phyloP scores from a whole-genome alignment of 2,888 invertebrate species.

The Microctonus hyperodae region DNA sequence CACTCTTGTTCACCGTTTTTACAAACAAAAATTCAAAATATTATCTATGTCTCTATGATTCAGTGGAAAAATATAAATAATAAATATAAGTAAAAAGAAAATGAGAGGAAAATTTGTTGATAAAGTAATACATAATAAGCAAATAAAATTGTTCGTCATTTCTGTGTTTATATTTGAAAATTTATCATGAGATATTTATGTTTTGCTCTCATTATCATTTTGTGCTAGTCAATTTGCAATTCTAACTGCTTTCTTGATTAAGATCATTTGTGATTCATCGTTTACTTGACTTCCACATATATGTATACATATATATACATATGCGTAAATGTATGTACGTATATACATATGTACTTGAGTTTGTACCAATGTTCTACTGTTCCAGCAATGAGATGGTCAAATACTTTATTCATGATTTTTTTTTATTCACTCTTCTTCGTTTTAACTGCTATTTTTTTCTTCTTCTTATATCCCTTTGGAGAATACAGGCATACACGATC shows the following conservation, averaged over 20 bases:
- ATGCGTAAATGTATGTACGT: not conserved
- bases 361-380: conserved; percentile 13
- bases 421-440: conserved; percentile 13
- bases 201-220: conserved; percentile 17
- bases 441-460: not conserved
- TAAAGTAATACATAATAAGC: too few relatives aligned
- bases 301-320: not conserved
- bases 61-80: too few relatives aligned
- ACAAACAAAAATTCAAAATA: too few relatives aligned
- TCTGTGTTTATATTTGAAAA: conserved; percentile 2
- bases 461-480: conserved; percentile 7
- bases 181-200: conserved; percentile 1
- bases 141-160: not conserved
- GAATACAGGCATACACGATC: conserved; percentile 8
- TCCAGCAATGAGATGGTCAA: conserved; percentile 11
- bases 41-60: too few relatives aligned
- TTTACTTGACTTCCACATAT: conserved; percentile 5
- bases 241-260: conserved; percentile 22
- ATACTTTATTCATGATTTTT: conserved; percentile 37
- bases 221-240: conserved; percentile 27
- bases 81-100: too few relatives aligned
- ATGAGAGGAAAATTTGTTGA: too few relatives aligned
- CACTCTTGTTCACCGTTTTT: too few relatives aligned
- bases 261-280: conserved; percentile 23
- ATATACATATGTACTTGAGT: not conserved